Base-by-base conservation (phyloP, 1,140 invertebrate species). In the Papilio dardanus region DNA sequence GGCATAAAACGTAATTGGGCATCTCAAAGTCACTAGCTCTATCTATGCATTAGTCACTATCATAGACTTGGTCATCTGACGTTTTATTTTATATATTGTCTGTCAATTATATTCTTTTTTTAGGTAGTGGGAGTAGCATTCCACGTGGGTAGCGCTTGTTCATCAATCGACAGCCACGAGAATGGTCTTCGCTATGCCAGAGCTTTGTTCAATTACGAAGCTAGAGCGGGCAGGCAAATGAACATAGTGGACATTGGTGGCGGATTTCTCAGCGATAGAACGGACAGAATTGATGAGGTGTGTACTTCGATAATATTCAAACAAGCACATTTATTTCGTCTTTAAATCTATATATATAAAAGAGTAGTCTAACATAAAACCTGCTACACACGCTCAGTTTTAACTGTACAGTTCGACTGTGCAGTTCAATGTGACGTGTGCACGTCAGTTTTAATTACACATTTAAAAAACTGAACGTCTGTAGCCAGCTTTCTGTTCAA, bases 61-160 rank as follows among this genome's bases (percentile, higher is more conserved):
- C n/a, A n/a, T n/a, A n/a, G n/a, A n/a, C n/a, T 42, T 42, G 2
- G 40, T 16, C 14, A 42, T n/a, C 5, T 42, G 3, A 14, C 14
- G 40, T 42, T 16, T 42, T 54, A 42, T 28, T 42, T 28, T 12
- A 76, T 71, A 66, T 7, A 6, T 37, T 62, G 5, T n/a, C 46
- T 50, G 35, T 37, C 31, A n/a, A n/a, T 30, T 21, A 10, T 58
- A 42, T 62, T 67, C 66, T n/a, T 40, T 40, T 68, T 73, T 30
- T 24, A 85, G 83, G 85, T 86, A 2, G 76, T 84, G 0, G 83
- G 85, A 8, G 81, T 85, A 31, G 83, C 85, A 0, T 88, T 86
- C 58, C 86, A 88, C 76, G 85, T 88, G 2, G 86, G 83, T 10
- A 85, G 83, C 37, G 78, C 31, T 0, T 86, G 84, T 71, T 80